Conservation (phyloP, 2,888 invertebrate genomes). For the Rhagonycha fulva region DNA sequence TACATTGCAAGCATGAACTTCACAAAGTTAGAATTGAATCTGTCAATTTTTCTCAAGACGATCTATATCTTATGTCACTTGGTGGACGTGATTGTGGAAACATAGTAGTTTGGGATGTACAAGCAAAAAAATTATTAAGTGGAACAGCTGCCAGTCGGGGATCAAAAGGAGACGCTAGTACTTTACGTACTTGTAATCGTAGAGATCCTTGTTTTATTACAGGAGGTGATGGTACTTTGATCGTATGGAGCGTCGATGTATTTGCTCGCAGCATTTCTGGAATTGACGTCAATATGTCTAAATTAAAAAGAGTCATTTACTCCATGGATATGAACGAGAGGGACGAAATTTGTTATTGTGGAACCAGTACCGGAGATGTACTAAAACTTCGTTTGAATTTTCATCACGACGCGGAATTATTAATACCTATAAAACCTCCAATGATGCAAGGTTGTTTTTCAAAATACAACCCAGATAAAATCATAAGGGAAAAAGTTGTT, state of each 20-base stretch:
- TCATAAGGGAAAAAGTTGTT: constrained; percentile 59
- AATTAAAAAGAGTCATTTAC: constrained; percentile 75
- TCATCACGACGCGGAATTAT: constrained; percentile 60
- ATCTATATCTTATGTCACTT: constrained; percentile 79
- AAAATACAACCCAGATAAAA: constrained; percentile 62
- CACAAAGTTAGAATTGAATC: constrained; percentile 90
- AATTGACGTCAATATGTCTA: constrained; percentile 77
- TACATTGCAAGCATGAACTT: constrained; percentile 73
- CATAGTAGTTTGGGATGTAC: constrained; percentile 83
- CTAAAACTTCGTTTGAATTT: constrained; percentile 66
- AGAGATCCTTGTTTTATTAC: constrained; percentile 72
- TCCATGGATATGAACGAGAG: constrained; percentile 72
- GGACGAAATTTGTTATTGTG: constrained; percentile 80
- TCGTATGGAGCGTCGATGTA: constrained; percentile 73
- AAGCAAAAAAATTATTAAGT: constrained; percentile 53
- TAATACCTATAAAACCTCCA: constrained; percentile 61
- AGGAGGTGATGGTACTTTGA: constrained; percentile 68
- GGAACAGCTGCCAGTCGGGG: constrained; percentile 53
- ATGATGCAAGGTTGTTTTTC: constrained; percentile 68
- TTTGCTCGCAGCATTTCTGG: constrained; percentile 71
- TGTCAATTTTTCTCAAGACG: constrained; percentile 80
- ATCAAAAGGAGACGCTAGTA: constrained; percentile 47
- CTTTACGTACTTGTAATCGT: constrained; percentile 59
- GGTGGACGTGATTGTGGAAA: constrained; percentile 91
- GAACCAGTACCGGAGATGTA: constrained; percentile 82